Evolutionary conservation across 1,140 invertebrate genomes (phyloP).

Genomic region (Saxidomus purpurata): DNA sequence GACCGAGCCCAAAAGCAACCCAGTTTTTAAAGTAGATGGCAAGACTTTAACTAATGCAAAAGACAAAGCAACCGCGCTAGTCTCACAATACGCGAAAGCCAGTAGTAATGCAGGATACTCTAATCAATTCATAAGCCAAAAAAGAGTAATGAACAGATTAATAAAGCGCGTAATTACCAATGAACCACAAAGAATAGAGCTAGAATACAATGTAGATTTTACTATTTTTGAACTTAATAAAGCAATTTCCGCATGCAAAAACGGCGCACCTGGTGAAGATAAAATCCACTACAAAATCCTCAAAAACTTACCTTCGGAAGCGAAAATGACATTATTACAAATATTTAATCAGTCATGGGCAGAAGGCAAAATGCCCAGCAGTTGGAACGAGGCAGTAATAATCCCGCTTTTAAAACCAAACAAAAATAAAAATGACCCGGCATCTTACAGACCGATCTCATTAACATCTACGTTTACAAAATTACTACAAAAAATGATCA

Average conservation of each 20-base stretch:
- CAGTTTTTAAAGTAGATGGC: not conserved
- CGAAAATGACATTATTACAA: not conserved
- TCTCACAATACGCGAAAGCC: not conserved
- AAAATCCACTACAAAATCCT: slow-evolving; percentile 8
- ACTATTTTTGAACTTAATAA: not conserved
- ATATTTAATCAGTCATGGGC: slow-evolving; percentile 13
- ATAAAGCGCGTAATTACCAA: no score
- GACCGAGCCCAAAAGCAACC: no score
- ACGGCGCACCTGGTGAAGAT: slow-evolving; percentile 13
- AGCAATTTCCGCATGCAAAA: not conserved
- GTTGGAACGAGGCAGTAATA: slow-evolving; percentile 5
- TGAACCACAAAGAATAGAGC: no score
- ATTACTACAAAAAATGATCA: slow-evolving; percentile 45
- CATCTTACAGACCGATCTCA: slow-evolving; percentile 25
- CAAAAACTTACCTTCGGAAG: not conserved
- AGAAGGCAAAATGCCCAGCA: not conserved
- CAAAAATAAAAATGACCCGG: not conserved
- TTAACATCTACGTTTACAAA: slow-evolving; percentile 34
- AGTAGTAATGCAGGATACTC: not conserved
- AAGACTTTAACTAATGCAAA: not conserved
- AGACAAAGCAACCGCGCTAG: slow-evolving; percentile 26
- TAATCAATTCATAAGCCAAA: no score
- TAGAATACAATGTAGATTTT: not conserved
- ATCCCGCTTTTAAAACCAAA: slow-evolving; percentile 11
- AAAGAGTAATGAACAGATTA: no score